phyloP scores from a whole-genome alignment of 2,113 vertebrate species.

The Scalopus aquaticus region DNA sequence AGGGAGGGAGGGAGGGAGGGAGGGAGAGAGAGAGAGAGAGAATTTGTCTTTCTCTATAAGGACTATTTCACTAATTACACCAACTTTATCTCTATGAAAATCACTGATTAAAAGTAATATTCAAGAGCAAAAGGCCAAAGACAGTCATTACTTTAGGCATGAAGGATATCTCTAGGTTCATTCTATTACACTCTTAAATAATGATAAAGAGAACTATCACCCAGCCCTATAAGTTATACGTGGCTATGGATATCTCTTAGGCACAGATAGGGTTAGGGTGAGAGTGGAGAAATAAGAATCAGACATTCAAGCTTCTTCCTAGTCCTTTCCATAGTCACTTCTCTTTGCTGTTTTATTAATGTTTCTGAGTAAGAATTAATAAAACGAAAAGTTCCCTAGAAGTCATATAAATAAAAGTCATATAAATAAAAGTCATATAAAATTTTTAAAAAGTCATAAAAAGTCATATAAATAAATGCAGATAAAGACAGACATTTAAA shows the following conservation, averaged over 20 bases:
- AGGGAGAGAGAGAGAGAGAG: neutral
- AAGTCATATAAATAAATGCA: too few relatives aligned
- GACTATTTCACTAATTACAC: neutral
- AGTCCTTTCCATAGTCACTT: neutral
- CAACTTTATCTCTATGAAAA: neutral
- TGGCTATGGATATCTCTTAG: neutral
- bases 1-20: too few relatives aligned
- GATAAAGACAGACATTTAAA: neutral
- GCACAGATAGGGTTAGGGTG: accelerated
- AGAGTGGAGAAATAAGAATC: neutral
- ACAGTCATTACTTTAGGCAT: neutral
- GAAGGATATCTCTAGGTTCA: neutral
- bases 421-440: too few relatives aligned
- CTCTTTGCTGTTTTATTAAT: neutral
- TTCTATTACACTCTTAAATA: neutral
- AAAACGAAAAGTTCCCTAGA: neutral
- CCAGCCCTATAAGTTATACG: neutral
- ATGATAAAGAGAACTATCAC: neutral
- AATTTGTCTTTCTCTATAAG: neutral
- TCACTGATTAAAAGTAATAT: neutral
- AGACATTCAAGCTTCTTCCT: neutral
- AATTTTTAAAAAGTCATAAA: too few relatives aligned
- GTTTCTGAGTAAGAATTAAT: neutral
- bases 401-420: neutral
- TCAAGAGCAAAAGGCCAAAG: neutral